Percentiles rank a stretch among this genome's conserved stretches.
phyloP scores from a whole-genome alignment of 1,140 invertebrate genomes.

The Lepidostoma basale region DNA sequence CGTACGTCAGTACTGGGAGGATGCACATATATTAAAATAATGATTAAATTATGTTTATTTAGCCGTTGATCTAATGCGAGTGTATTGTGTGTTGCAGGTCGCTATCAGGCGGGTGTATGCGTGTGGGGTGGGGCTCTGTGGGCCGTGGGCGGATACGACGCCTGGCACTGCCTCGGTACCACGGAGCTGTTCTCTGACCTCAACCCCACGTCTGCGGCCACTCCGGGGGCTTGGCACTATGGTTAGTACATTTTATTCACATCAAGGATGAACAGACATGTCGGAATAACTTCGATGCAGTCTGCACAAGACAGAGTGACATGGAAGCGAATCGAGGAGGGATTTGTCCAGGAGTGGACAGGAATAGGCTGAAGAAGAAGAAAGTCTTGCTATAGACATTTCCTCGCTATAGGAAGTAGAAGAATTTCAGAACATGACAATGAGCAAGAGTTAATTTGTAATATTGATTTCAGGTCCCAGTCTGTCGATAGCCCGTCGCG shows the following conservation, averaged over 20 bases:
- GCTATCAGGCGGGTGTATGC: conserved; percentile 80
- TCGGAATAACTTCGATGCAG: too few species aligned
- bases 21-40: too few species aligned
- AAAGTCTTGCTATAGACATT: too few species aligned
- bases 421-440: too few species aligned
- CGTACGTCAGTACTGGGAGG: too few species aligned
- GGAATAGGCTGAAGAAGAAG: too few species aligned
- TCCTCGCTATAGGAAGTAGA: too few species aligned
- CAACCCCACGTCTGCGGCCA: conserved; percentile 35
- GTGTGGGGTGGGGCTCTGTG: conserved; percentile 71
- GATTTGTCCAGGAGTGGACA: too few species aligned
- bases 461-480: conserved; percentile 49
- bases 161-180: conserved; percentile 74
- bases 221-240: conserved; percentile 38
- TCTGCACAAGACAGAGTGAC: too few species aligned
- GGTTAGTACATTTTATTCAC: conserved; percentile 30
- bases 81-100: conserved; percentile 59
- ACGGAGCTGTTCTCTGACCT: conserved; percentile 59
- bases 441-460: too few species aligned
- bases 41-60: neutral
- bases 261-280: too few species aligned
- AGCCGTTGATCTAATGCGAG: neutral
- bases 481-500: conserved; percentile 68
- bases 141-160: conserved; percentile 82
- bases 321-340: too few species aligned